phyloP scores from a whole-genome alignment of 1,140 invertebrate genomes.

The Aradophagus sp. region DNA sequence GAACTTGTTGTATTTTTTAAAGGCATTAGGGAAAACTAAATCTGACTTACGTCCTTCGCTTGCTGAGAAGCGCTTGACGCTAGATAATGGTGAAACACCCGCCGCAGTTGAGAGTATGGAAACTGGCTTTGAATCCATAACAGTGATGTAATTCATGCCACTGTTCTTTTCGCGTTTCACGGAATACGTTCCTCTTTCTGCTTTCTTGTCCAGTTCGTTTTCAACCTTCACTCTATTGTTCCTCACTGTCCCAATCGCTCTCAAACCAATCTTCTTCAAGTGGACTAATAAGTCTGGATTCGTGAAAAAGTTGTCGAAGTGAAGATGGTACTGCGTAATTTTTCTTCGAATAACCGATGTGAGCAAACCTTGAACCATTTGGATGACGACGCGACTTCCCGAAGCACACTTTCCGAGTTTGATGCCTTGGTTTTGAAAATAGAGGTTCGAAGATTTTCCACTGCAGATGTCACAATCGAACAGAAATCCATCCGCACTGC shows the following conservation, averaged over 20 bases:
- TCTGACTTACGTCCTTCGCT: constrained; percentile 16
- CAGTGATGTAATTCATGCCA: constrained; percentile 39
- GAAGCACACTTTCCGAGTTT: constrained; percentile 16
- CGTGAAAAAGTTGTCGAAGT: constrained; percentile 24
- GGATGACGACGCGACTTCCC: constrained; percentile 27
- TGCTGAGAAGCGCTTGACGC: constrained; percentile 18
- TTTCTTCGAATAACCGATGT: constrained; percentile 3
- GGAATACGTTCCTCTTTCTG: constrained; percentile 31
- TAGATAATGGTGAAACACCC: constrained; percentile 20
- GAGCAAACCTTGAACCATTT: constrained; percentile 18
- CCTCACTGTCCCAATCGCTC: constrained; percentile 35
- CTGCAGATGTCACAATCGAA: constrained; percentile 10
- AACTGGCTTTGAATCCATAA: constrained; percentile 40
- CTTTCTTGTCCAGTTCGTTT: constrained; percentile 33
- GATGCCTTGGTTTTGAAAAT: not conserved
- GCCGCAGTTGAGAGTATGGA: constrained; percentile 33
- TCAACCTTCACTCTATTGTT: constrained; percentile 23
- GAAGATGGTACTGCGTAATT: constrained; percentile 16
- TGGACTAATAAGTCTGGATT: constrained; percentile 38
- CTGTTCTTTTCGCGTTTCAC: constrained; percentile 35
- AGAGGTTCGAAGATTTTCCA: constrained; percentile 12
- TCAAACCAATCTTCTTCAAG: constrained; percentile 40
- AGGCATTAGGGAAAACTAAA: not conserved
- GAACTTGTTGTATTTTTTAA: not conserved
- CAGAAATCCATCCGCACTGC: not conserved